These are phyloP conservation scores for Rhagophthalmus giganteus DNA, from an alignment of 2,888 invertebrate species.

Conservation along the genomic window DNA sequence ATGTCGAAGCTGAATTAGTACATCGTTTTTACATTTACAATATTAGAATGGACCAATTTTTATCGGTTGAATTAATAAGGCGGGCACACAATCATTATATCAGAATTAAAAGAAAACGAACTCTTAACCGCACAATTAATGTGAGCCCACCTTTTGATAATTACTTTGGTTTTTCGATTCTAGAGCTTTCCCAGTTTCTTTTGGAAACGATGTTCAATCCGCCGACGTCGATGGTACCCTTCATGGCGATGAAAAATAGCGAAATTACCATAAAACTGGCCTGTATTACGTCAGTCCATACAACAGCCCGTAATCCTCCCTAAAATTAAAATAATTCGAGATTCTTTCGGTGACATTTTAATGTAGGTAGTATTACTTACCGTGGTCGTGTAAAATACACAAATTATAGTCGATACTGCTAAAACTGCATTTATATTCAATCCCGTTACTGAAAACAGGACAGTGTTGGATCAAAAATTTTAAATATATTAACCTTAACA, in stretches of 20 bases:
- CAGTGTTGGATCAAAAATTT: background rate
- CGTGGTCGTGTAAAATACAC: slow-evolving; percentile 75
- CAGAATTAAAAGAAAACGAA: too few species aligned
- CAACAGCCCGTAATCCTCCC: background rate
- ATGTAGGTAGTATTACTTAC: slow-evolving; percentile 59
- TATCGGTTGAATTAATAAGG: too few species aligned
- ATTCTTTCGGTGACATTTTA: background rate
- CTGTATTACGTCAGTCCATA: background rate
- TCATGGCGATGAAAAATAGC: background rate
- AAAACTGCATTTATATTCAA: slow-evolving; percentile 79
- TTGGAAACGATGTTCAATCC: background rate
- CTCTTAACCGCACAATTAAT: too few species aligned
- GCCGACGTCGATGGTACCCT: background rate
- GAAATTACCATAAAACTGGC: background rate
- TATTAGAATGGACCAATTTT: too few species aligned
- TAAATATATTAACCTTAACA: background rate
- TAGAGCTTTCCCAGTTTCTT: background rate
- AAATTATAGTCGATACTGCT: slow-evolving; percentile 78
- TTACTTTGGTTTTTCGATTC: background rate
- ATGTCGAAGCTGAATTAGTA: slow-evolving; percentile 66
- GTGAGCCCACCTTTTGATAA: too few species aligned
- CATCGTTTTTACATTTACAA: too few species aligned
- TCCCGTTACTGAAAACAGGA: slow-evolving; percentile 71
- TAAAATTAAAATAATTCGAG: background rate
- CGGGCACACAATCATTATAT: too few species aligned